Conservation (phyloP, 2,113 vertebrate species). For the Labeo catla region DNA sequence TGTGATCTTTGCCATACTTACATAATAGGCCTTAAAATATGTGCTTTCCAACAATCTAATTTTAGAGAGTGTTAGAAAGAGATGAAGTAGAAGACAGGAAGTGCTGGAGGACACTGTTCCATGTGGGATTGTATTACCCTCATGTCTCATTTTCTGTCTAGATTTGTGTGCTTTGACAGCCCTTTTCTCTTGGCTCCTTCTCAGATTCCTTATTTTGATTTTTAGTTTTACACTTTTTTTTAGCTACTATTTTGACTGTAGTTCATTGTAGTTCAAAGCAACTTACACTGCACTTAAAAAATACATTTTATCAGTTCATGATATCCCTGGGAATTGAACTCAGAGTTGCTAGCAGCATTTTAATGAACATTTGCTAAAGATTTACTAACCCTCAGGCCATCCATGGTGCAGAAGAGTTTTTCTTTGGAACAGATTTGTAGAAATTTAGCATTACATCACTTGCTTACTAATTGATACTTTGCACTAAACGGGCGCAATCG, state of each 20-base stretch:
- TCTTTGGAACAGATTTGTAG: background rate
- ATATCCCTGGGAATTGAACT: background rate
- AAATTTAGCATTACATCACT: background rate
- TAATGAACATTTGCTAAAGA: background rate
- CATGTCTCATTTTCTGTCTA: background rate
- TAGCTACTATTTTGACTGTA: background rate
- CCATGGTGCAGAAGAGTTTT: background rate
- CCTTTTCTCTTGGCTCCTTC: background rate
- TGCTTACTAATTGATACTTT: background rate
- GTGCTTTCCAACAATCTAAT: constrained; percentile 17
- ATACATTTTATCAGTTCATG: background rate
- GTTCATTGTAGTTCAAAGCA: background rate
- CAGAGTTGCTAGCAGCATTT: background rate
- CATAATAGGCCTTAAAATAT: constrained; percentile 1
- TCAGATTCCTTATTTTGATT: background rate
- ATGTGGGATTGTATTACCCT: background rate
- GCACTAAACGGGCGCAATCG: background rate
- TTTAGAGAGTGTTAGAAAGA: constrained; percentile 25
- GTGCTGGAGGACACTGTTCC: constrained; percentile 15
- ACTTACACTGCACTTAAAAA: background rate
- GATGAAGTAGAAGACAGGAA: constrained; percentile 3
- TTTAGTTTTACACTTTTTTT: background rate
- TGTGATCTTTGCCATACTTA: constrained; percentile 12
- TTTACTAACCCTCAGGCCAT: too few species aligned
- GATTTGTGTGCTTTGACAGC: background rate